A percentile compares a stretch with the other conserved stretches of the same genome.
Conservation (phyloP, 2,797 vertebrate species). For the Myotis planiceps region DNA sequence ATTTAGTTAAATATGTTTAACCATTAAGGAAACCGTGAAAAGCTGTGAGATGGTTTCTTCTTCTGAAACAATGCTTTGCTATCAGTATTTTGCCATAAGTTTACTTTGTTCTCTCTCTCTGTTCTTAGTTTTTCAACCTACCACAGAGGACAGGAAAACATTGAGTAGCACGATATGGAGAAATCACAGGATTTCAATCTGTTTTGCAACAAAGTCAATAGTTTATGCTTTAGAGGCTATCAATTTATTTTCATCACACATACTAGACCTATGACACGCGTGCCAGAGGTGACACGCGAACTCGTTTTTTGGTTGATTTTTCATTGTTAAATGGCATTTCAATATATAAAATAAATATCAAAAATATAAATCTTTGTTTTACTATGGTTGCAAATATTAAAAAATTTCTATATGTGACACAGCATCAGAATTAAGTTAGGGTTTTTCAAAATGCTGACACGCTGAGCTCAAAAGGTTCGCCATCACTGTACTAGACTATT, state of each 20-base stretch:
- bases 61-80: slow-evolving; percentile 36
- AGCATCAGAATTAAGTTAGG: no score
- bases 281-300: no score
- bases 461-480: no score
- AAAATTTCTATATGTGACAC: no score
- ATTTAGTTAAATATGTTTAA: slow-evolving; percentile 55
- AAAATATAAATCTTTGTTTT: no score
- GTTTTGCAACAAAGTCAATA: not conserved
- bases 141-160: not conserved
- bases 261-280: not conserved
- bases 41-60: slow-evolving; percentile 24
- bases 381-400: no score
- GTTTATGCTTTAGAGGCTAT: not conserved
- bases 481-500: not conserved
- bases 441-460: no score
- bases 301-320: no score
- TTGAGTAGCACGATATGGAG: not conserved
- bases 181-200: not conserved
- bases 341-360: no score
- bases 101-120: not conserved
- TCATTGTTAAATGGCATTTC: no score
- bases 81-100: not conserved
- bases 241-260: not conserved
- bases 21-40: slow-evolving; percentile 40
- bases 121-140: not conserved